A percentile compares a stretch with the other conserved stretches of the same genome.
Evolutionary conservation across 2,113 vertebrate genomes (phyloP).

Genomic region (Scalopus aquaticus): DNA sequence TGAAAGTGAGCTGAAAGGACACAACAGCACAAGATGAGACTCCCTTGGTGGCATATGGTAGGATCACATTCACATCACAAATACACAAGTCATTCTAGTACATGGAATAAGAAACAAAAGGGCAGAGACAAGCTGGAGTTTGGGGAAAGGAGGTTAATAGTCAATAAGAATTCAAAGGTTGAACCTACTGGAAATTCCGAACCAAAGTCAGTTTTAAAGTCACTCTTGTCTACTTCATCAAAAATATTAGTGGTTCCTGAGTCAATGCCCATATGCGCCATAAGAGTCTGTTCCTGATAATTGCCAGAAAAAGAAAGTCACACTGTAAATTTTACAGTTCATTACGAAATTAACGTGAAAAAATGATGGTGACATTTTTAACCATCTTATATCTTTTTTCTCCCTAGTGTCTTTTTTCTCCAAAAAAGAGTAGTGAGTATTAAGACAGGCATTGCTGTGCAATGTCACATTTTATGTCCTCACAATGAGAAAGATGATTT

Average conservation of each 20-base stretch:
- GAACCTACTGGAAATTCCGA: conserved; percentile 89
- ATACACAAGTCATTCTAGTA: neutral
- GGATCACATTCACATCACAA: neutral
- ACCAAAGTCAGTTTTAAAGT: conserved; percentile 87
- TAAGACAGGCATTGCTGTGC: neutral
- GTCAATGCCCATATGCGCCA: conserved; percentile 85
- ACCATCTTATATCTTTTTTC: neutral
- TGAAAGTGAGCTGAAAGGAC: neutral
- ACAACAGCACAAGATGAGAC: fast-evolving
- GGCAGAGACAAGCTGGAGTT: neutral
- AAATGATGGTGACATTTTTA: neutral
- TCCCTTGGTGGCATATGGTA: neutral
- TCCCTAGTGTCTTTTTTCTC: neutral
- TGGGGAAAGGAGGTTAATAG: neutral
- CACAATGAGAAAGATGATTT: neutral
- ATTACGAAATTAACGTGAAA: conserved; percentile 44
- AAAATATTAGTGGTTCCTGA: conserved; percentile 84
- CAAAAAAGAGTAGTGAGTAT: neutral
- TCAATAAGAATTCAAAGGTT: conserved; percentile 71
- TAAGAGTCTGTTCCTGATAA: conserved; percentile 82
- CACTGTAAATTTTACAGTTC: neutral
- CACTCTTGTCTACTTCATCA: conserved; percentile 88
- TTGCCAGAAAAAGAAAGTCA: conserved; percentile 72
- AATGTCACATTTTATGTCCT: neutral
- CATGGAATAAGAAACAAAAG: neutral